These are phyloP conservation scores for Epinephelus coioides DNA, from an alignment of 2,797 vertebrate genomes.

Conservation along the genomic window DNA sequence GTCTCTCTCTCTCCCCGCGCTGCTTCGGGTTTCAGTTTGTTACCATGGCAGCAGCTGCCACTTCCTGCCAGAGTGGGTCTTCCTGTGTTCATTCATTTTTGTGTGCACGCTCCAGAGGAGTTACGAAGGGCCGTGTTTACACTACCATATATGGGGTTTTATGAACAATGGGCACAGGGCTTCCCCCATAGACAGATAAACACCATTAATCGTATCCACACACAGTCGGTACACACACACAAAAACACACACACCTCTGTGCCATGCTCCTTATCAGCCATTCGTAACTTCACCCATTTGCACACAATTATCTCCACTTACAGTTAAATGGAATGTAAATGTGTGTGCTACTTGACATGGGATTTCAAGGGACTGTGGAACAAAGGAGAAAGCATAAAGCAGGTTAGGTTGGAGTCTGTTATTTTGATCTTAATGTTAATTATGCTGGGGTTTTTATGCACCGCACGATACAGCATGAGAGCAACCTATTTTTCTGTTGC, in stretches of 20 bases:
- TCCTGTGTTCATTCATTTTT: slow-evolving; percentile 91
- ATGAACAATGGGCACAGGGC: slow-evolving; percentile 79
- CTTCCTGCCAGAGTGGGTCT: slow-evolving; percentile 88
- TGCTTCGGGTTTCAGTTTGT: slow-evolving; percentile 86
- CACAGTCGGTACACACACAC: slow-evolving; percentile 11
- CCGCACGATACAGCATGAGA: slow-evolving; percentile 17
- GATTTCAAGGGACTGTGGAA: slow-evolving; percentile 53
- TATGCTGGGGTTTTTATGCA: slow-evolving; percentile 17
- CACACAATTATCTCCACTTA: slow-evolving; percentile 73
- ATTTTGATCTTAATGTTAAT: slow-evolving; percentile 59
- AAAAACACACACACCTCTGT: slow-evolving; percentile 10
- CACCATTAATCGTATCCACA: slow-evolving; percentile 56
- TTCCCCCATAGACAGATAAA: slow-evolving; percentile 80
- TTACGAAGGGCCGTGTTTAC: slow-evolving; percentile 83
- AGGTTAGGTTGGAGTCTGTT: slow-evolving; percentile 44
- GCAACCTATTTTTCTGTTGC: slow-evolving; percentile 39
- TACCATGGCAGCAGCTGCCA: slow-evolving; percentile 88
- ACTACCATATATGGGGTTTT: slow-evolving; percentile 86
- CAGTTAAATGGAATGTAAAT: slow-evolving; percentile 70
- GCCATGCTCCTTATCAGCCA: slow-evolving; percentile 45
- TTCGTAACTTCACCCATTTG: slow-evolving; percentile 67
- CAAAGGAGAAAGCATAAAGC: slow-evolving; percentile 47
- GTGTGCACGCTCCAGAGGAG: slow-evolving; percentile 74
- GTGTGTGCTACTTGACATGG: slow-evolving; percentile 52
- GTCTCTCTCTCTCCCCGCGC: slow-evolving; percentile 64